Base-by-base conservation (phyloP, 2,113 vertebrate species). In the Gadus macrocephalus region DNA sequence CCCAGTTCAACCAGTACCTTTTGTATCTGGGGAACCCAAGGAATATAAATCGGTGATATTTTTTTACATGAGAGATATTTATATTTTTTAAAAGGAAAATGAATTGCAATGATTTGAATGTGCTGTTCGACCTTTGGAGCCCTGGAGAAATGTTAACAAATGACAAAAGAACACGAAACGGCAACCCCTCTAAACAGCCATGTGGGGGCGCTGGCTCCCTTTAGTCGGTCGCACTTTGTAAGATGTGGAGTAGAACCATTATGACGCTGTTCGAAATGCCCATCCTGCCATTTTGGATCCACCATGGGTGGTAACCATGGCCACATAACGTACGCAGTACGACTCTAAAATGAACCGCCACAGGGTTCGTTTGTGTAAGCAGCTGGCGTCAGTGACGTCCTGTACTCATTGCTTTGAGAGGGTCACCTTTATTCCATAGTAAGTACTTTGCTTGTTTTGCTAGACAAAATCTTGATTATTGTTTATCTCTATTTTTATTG, bases 341-440 rank as follows among this genome's bases (percentile, higher is more conserved):
- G 70, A 74, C 72, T 73, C 15, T 69, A 71, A 88, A 95, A 91
- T 95, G 90, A 95, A 93, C 94, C 94, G 11, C 42, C 85, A 81
- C 78, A 93, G 87, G 75, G 94, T 95, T 96, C 94, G 94, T 95
- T 77, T 95, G 91, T 95, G 92, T 93, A 93, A 92, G 93, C 94
- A 94, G 92, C 93, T 95, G 95, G 94, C 96, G 96, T 98, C 96
- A 97, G 93, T 97, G 95, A 98, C 97, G 96, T 98, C 96, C 91
- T 93, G 94, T 93, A 93, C 90, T 91, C 91, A 89, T 79, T 88
- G 81, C 90, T 93, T 93, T 82, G 42, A 91, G 94, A 94, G 94
- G 83, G 85, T 74, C 87, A 93, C 92, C 9, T 62, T 62, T 62
- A 27, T 16, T 27, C 15, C 92, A 93, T 91, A 92, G 92, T 94